A percentile compares a stretch with the other conserved stretches of the same genome.
Evolutionary conservation across 2,113 vertebrate genomes (phyloP).

Genomic region (Protobothrops mucrosquamatus): DNA sequence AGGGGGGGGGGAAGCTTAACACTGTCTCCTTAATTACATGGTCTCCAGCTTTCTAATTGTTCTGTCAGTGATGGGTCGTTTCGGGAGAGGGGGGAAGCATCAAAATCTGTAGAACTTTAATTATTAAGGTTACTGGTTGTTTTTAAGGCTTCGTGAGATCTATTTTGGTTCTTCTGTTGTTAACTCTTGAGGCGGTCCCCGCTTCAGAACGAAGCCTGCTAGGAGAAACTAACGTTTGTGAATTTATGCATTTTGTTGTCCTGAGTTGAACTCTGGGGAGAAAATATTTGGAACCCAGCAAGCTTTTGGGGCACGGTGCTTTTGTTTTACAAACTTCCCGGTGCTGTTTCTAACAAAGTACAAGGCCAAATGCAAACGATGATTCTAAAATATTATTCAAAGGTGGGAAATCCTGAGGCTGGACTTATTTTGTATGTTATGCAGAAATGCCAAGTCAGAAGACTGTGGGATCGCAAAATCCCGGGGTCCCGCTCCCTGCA

Average conservation of each 20-base stretch:
- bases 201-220: neutral
- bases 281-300: neutral
- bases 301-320: neutral
- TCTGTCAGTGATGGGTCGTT: neutral
- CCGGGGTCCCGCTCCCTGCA: too few relatives aligned
- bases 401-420: neutral
- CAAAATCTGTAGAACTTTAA: neutral
- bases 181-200: neutral
- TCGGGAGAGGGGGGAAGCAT: neutral
- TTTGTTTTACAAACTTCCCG: neutral
- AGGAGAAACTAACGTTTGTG: neutral
- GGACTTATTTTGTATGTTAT: neutral
- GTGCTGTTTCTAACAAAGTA: neutral
- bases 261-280: neutral
- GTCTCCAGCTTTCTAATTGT: neutral
- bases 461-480: too few relatives aligned
- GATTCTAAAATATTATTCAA: neutral
- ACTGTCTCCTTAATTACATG: neutral
- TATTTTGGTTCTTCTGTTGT: neutral
- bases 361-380: neutral
- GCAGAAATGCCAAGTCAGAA: neutral
- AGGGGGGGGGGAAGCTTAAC: accelerated
- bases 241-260: neutral
- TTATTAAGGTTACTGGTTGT: neutral
- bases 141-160: neutral